These are phyloP conservation scores for Smittia aterrima DNA, from an alignment of 2,888 invertebrate genomes.

Conservation along the genomic window DNA sequence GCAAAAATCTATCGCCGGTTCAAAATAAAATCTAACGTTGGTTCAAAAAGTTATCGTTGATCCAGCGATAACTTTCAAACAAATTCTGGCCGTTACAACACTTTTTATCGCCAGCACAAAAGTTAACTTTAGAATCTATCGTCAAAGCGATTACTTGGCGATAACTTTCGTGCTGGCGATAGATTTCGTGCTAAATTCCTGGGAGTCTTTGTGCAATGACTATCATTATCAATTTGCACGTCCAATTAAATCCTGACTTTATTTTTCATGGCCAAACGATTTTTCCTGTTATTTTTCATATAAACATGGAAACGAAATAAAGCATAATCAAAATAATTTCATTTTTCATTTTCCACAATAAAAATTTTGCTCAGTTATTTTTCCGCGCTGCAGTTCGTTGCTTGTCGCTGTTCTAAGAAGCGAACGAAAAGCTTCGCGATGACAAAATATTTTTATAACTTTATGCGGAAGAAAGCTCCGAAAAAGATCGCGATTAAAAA, in stretches of 20 bases:
- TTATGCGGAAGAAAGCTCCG: not conserved
- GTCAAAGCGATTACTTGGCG: no score
- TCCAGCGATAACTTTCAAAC: no score
- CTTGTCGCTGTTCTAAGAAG: no score
- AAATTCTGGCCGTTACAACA: no score
- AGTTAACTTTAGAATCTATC: no score
- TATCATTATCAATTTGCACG: not conserved
- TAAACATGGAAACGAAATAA: conserved; percentile 26
- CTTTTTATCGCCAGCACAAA: no score
- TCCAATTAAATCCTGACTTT: conserved; percentile 12
- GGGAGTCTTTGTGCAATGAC: not conserved
- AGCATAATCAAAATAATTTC: not conserved
- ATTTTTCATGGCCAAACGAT: not conserved
- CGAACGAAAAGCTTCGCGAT: no score
- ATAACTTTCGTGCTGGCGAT: no score
- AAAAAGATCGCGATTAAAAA: conserved; percentile 14
- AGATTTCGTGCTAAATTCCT: no score
- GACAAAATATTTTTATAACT: conserved; percentile 30
- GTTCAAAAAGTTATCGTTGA: no score
- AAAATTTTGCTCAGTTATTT: not conserved
- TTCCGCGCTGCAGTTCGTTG: not conserved
- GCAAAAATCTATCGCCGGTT: no score
- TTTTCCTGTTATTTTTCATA: not conserved
- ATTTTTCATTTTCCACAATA: not conserved
- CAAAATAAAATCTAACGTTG: no score